Evolutionary conservation across 2,888 invertebrate genomes (phyloP).

Genomic region (Cheiracanthium punctorium): DNA sequence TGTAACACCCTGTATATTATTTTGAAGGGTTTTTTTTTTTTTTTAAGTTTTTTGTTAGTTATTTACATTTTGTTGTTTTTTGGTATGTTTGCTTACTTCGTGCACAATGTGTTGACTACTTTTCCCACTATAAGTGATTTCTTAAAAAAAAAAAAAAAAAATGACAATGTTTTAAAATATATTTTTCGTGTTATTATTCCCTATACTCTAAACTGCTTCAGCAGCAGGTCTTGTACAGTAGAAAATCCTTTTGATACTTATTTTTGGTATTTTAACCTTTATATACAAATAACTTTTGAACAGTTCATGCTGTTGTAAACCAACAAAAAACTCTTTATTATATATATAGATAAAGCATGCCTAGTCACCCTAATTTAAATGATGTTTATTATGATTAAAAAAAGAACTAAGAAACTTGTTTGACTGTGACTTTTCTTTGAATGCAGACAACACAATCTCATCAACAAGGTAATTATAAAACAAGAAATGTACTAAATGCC

Average conservation of each 20-base stretch:
- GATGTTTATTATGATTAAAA: slow-evolving; percentile 61
- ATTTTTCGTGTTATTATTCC: slow-evolving; percentile 8
- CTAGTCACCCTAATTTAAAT: slow-evolving; percentile 63
- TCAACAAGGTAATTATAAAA: no score
- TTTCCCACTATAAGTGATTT: no score
- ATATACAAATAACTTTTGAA: slow-evolving; percentile 48
- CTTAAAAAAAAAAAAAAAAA: no score
- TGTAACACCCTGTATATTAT: not conserved
- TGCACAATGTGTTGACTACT: no score
- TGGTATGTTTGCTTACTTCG: no score
- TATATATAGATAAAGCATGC: slow-evolving; percentile 57
- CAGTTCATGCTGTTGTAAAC: slow-evolving; percentile 47
- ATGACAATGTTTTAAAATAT: no score
- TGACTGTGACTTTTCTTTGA: no score
- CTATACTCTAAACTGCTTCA: not conserved
- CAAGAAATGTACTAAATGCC: no score
- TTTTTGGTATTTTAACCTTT: slow-evolving; percentile 69
- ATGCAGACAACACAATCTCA: no score
- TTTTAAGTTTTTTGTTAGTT: not conserved
- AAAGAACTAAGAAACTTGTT: no score
- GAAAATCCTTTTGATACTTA: slow-evolving; percentile 66
- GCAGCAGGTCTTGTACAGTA: slow-evolving; percentile 56
- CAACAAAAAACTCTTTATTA: slow-evolving; percentile 16
- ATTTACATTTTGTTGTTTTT: not conserved
- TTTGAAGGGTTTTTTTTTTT: not conserved